Percentiles rank a stretch among this genome's conserved stretches.
These are phyloP conservation scores for Hyposoter didymator DNA, from an alignment of 2,888 invertebrate genomes.

Conservation along the genomic window DNA sequence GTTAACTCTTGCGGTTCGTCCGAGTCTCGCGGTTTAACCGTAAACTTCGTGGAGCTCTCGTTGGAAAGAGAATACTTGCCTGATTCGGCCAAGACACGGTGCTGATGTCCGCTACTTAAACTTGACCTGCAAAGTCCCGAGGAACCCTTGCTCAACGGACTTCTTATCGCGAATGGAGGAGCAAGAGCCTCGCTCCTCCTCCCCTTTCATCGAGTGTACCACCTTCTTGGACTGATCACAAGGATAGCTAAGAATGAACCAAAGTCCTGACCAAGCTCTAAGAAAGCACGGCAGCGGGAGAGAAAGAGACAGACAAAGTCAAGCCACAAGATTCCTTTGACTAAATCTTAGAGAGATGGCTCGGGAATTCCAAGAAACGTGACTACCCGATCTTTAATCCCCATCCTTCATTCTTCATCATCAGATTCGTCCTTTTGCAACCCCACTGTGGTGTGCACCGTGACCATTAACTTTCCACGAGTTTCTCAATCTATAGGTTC, in stretches of 20 bases:
- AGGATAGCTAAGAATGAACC: conserved; percentile 56
- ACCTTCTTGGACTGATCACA: conserved; percentile 5
- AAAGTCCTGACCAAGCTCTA: conserved; percentile 46
- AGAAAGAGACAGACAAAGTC: conserved; percentile 9
- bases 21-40: conserved; percentile 75
- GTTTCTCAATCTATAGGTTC: conserved; percentile 13
- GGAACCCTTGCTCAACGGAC: conserved; percentile 19
- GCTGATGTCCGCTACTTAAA: conserved; percentile 78
- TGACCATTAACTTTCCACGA: conserved; percentile 34
- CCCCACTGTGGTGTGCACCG: conserved; percentile 1
- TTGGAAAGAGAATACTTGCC: conserved; percentile 60
- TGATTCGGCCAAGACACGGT: conserved; percentile 71
- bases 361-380: conserved; percentile 56
- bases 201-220: conserved; percentile 23
- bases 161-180: conserved; percentile 52
- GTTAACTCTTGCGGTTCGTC: conserved; percentile 58
- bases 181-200: conserved; percentile 4
- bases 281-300: not conserved
- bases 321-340: conserved; percentile 65
- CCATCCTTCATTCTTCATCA: conserved; percentile 16
- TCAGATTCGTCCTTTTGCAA: conserved; percentile 25
- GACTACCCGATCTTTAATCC: conserved; percentile 18
- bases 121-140: conserved; percentile 74
- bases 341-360: conserved; percentile 52
- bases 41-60: conserved; percentile 76